Base-by-base conservation (phyloP, 2,888 invertebrate genomes). In the Tetragnatha montana region DNA sequence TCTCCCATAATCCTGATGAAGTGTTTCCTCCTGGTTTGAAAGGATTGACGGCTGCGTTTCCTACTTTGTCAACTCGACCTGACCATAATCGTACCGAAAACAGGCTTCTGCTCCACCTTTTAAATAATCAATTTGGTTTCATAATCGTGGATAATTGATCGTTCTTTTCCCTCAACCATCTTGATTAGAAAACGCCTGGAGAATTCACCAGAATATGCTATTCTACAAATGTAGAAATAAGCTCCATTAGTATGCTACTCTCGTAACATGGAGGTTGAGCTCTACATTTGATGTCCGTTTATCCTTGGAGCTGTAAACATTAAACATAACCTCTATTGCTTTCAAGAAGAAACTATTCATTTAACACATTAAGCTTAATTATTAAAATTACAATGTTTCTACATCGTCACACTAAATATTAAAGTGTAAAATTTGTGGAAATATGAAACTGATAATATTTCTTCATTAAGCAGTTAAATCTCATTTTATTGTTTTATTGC, bases 21-120 rank as follows among this genome's bases (percentile, higher is more conserved):
- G 73, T 74, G 60, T 82, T 82, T 82, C 82, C 82, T 82, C 82
- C 19, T 60, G 60, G n/a, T 73, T 22, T 74, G n/a, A 74, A 82
- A 51, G 50, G 82, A 82, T 82, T 49, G 82, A 82, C 71, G 49
- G 71, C 81, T 17, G 60, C n/a, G 8, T n/a, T 51, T 51, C 22
- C 74, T 21, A 60, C 35, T 19, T 22, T 82, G 74, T 14, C 22
- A 74, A 10, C 50, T 35, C 47, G 8, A 35, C 51, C 74, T 82
- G 74, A 50, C 82, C 82, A 50, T 73, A 35, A 60, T 35, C 70
- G 50, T 12, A 8, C 60, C 60, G 2, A 60, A 17, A 60, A 60
- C 60, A 60, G 17, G 60, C 60, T 35, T 47, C 49, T 74, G 49
- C 12, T 74, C 74, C 35, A 6, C 35, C 74, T 74, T 35, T 35